A percentile compares a stretch with the other conserved stretches of the same genome.
phyloP scores from a whole-genome alignment of 1,140 invertebrate genomes.

The Sycophaga agraensis region DNA sequence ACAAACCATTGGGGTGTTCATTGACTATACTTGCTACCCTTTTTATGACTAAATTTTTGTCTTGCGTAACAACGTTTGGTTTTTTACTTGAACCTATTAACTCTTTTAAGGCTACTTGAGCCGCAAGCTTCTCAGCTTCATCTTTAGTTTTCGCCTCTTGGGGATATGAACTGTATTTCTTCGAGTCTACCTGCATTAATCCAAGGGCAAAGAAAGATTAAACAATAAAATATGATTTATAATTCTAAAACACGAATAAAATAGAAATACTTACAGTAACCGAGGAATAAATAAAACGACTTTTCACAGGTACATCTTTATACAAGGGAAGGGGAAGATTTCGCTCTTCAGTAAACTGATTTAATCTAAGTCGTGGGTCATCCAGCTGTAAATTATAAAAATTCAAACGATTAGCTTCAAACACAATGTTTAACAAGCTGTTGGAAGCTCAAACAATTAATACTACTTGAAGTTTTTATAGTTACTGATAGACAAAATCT shows the following conservation, averaged over 20 bases:
- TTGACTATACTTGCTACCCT: conserved; percentile 57
- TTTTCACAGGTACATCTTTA: conserved; percentile 28
- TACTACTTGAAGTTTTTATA: too few relatives aligned
- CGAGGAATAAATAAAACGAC: conserved; percentile 30
- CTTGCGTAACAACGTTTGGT: conserved; percentile 37
- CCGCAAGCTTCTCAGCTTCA: conserved; percentile 59
- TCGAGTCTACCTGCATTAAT: conserved; percentile 50
- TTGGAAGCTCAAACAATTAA: too few relatives aligned
- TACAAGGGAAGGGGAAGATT: conserved; percentile 37
- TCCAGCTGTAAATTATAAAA: background rate
- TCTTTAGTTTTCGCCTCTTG: conserved; percentile 57
- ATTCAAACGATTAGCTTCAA: background rate
- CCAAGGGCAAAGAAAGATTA: conserved; percentile 7
- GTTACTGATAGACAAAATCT: too few relatives aligned
- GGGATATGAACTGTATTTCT: conserved; percentile 62
- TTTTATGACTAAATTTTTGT: conserved; percentile 42
- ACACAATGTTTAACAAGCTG: too few relatives aligned
- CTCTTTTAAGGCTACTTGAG: conserved; percentile 56
- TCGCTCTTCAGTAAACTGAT: conserved; percentile 5
- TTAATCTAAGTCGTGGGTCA: conserved; percentile 37
- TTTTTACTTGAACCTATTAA: conserved; percentile 46
- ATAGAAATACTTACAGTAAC: conserved; percentile 42
- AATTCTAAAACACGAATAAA: background rate
- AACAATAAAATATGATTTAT: background rate
- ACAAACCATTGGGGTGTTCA: conserved; percentile 58